phyloP scores from a whole-genome alignment of 2,888 invertebrate species.

The Drosophila parthenogenetica region DNA sequence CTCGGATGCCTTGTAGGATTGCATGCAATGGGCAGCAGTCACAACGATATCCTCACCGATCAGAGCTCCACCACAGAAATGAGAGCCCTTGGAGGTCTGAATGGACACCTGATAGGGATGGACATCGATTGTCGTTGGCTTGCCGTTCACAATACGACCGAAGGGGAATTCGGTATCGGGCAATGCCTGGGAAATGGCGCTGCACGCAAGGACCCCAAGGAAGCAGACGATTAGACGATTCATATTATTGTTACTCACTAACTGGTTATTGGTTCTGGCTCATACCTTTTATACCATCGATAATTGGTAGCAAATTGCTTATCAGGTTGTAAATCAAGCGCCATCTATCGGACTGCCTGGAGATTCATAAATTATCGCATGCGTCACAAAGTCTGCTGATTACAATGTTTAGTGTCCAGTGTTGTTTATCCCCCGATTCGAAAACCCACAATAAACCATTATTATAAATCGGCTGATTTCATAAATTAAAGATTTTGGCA shows the following conservation, averaged over 20 bases:
- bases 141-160: constrained; percentile 85
- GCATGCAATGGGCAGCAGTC: constrained; percentile 85
- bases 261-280: constrained; percentile 14
- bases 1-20: constrained; percentile 45
- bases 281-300: constrained; percentile 53
- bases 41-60: constrained; percentile 79
- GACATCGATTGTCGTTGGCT: constrained; percentile 80
- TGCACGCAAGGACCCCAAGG: constrained; percentile 54
- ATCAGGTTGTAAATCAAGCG: constrained; percentile 48
- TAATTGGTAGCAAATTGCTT: constrained; percentile 10
- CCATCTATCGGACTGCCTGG: constrained; percentile 31
- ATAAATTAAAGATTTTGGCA: background rate
- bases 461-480: constrained; percentile 3
- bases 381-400: constrained; percentile 38
- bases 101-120: constrained; percentile 86
- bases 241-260: constrained; percentile 50
- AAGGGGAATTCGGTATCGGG: constrained; percentile 61
- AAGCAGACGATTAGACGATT: constrained; percentile 52
- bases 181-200: constrained; percentile 27
- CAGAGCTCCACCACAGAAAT: constrained; percentile 86
- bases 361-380: constrained; percentile 31
- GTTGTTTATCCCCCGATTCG: background rate
- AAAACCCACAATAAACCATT: constrained; percentile 1
- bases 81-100: constrained; percentile 72
- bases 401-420: constrained; percentile 12